phyloP scores from a whole-genome alignment of 1,140 invertebrate genomes.

The Neuroterus valhalla region DNA sequence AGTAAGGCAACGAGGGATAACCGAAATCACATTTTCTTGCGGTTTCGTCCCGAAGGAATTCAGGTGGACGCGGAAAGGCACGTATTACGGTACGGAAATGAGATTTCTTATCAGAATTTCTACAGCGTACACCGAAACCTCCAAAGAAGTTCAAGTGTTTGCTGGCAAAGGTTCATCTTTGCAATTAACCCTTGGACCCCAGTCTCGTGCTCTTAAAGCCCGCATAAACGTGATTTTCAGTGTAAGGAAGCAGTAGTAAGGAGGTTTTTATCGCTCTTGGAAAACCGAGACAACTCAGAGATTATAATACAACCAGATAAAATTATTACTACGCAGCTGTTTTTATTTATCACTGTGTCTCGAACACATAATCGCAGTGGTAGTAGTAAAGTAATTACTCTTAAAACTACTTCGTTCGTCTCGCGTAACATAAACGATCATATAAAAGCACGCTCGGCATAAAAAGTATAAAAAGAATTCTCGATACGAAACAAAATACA shows the following conservation, averaged over 20 bases:
- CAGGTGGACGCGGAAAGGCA: background rate
- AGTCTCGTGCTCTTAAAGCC: no score
- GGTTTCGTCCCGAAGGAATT: background rate
- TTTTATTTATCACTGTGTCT: slow-evolving; percentile 35
- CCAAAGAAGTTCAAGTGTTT: background rate
- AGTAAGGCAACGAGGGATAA: background rate
- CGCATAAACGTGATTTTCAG: background rate
- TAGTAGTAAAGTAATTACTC: slow-evolving; percentile 11
- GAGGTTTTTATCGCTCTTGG: background rate
- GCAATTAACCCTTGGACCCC: background rate
- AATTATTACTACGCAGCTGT: background rate
- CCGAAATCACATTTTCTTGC: background rate
- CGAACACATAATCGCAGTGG: slow-evolving; percentile 25
- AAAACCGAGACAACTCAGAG: background rate
- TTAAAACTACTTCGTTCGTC: slow-evolving; percentile 32
- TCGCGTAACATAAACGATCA: slow-evolving; percentile 1
- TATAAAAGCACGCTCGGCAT: slow-evolving; percentile 12
- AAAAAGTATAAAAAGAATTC: slow-evolving; percentile 18
- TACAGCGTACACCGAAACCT: background rate
- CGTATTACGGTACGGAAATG: background rate
- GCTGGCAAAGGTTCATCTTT: background rate
- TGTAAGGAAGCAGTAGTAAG: background rate
- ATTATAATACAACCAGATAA: slow-evolving; percentile 7
- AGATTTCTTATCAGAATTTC: slow-evolving; percentile 10
- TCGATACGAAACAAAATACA: slow-evolving; percentile 8